Conservation (phyloP, 2,113 vertebrate species). For the Chrysochloris asiatica region DNA sequence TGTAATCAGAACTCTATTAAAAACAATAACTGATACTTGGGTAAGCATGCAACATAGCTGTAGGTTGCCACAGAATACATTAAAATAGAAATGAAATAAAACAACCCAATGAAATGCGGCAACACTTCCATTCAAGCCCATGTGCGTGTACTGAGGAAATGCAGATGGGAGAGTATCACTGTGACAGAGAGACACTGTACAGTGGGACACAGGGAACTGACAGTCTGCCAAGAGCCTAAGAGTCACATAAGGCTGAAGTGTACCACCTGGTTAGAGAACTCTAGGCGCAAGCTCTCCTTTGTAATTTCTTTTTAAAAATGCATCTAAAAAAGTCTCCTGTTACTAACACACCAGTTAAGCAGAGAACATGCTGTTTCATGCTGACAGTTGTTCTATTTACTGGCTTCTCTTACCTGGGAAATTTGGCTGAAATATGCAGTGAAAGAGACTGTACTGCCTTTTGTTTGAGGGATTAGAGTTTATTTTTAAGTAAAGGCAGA, state of each 20-base stretch:
- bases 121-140: accelerated
- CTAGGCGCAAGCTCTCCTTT: neutral
- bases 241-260: too few relatives aligned
- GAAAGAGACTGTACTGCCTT: too few relatives aligned
- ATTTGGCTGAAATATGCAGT: too few relatives aligned
- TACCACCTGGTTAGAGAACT: too few relatives aligned
- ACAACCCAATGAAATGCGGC: accelerated
- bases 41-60: accelerated
- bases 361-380: neutral
- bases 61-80: neutral
- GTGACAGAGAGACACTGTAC: neutral
- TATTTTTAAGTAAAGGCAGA: neutral
- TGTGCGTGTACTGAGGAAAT: neutral
- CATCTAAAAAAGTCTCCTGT: neutral
- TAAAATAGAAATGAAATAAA: too few relatives aligned
- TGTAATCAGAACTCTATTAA: accelerated
- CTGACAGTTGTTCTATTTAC: neutral
- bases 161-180: neutral
- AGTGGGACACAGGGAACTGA: neutral
- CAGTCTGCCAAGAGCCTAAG: neutral
- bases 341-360: neutral
- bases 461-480: too few relatives aligned
- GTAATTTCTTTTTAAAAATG: neutral
- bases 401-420: neutral
- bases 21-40: accelerated